These are phyloP conservation scores for Zaprionus tsacasi DNA, from an alignment of 1,140 invertebrate genomes.

Conservation along the genomic window DNA sequence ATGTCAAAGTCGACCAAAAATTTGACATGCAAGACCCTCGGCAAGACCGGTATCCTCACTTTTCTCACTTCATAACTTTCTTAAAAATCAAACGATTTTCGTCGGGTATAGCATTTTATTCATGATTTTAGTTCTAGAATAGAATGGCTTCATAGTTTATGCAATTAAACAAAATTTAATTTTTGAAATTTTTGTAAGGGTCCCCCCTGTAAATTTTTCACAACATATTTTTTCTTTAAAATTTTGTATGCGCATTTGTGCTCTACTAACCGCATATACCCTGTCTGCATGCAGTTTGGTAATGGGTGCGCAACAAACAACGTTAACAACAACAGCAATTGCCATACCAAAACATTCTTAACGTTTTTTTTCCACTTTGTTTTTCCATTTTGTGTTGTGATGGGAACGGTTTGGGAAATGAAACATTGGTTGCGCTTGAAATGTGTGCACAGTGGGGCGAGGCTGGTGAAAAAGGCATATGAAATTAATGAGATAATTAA, in stretches of 20 bases:
- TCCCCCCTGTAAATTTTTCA: no score
- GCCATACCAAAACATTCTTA: constrained; percentile 58
- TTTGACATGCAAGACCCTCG: no score
- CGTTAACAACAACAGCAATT: constrained; percentile 16
- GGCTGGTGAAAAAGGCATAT: neutral
- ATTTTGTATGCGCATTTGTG: no score
- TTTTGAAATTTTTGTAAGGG: neutral
- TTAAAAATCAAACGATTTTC: no score
- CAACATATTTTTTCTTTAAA: no score
- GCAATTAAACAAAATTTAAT: no score
- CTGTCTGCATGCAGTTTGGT: neutral
- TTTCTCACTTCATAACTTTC: no score
- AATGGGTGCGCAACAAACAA: constrained; percentile 5
- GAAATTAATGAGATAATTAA: neutral
- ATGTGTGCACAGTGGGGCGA: constrained; percentile 51
- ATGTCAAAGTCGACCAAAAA: no score
- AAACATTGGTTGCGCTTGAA: constrained; percentile 59
- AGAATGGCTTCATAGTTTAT: no score
- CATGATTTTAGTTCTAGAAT: no score
- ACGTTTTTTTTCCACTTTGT: constrained; percentile 12
- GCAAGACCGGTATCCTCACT: no score
- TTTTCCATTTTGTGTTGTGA: constrained; percentile 11
- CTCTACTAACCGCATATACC: neutral
- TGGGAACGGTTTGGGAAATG: constrained; percentile 50
- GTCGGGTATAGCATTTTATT: no score